A percentile compares a stretch with the other conserved stretches of the same genome.
These are phyloP conservation scores for Xenopus petersii DNA, from an alignment of 2,797 vertebrate genomes.

Conservation along the genomic window DNA sequence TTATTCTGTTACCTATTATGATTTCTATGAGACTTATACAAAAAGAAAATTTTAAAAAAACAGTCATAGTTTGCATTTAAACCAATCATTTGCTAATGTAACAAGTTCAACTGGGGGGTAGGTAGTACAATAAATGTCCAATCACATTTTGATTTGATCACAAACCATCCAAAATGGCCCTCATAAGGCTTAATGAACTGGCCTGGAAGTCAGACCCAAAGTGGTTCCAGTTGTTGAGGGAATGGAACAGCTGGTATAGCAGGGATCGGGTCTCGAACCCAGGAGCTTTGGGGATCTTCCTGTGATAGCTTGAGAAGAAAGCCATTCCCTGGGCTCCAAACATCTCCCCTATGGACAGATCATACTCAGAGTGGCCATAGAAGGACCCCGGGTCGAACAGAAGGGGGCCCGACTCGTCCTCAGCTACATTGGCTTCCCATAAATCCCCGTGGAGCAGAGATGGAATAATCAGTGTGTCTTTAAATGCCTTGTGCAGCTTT, in stretches of 20 bases:
- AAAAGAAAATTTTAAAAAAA: no score
- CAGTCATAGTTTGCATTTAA: no score
- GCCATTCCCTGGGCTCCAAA: constrained; percentile 82
- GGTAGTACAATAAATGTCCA: no score
- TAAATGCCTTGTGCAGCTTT: constrained; percentile 84
- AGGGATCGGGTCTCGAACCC: constrained; percentile 81
- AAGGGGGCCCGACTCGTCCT: constrained; percentile 76
- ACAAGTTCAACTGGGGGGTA: no score
- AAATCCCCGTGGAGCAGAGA: constrained; percentile 90
- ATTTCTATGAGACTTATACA: no score
- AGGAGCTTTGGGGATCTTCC: constrained; percentile 79
- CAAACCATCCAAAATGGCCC: background rate
- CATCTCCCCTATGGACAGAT: constrained; percentile 84
- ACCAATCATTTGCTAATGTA: no score
- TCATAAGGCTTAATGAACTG: background rate
- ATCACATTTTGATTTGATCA: background rate
- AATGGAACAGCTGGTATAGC: constrained; percentile 83
- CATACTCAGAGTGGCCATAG: constrained; percentile 90
- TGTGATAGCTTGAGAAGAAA: constrained; percentile 87
- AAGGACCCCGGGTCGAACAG: constrained; percentile 88
- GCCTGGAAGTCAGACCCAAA: constrained; percentile 10
- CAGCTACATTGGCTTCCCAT: constrained; percentile 89
- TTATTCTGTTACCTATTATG: no score
- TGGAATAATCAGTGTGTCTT: constrained; percentile 68
- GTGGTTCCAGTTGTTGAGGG: constrained; percentile 20